Evolutionary conservation across 1,140 invertebrate species (phyloP), one percentile per base, ranked within the genome.

Genomic region (Lepidostoma basale): DNA sequence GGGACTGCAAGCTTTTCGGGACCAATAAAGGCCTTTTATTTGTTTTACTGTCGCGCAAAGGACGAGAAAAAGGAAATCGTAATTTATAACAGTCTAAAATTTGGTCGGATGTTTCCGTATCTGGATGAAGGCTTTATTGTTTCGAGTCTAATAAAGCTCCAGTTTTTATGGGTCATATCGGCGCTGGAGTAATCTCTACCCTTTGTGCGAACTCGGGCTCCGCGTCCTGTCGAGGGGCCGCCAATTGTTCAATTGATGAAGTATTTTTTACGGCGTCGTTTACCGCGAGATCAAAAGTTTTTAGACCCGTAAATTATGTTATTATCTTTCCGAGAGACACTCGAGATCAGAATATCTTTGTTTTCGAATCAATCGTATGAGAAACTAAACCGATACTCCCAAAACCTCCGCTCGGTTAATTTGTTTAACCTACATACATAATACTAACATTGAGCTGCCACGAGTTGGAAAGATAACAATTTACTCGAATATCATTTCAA

Each of bases 1-100:
- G 14, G 14, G 18, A 12, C 30, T 22, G 9, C 45, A 30, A 33
- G 23, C 8, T 47, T 18, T n/a, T 16, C 12, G 28, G 14, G 28
- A 59, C 14, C 45, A 68, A 71, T 68, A 68, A 71, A 71, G 49
- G 63, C 36, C 52, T 59, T 71, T 71, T 64, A 68, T 71, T 71
- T 68, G 62, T 68, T 67, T 71, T 67, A 67, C 65, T 68, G 69
- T 71, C 69, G 64, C 69, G 65, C 60, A 63, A 66, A 67, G 69
- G 64, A 70, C 62, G 69, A 67, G 69, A 70, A 67, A 70, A 71
- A 67, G 69, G 69, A 66, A 71, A 71, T 71, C 69, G 69, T 70
- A 67, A 70, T 70, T 70, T 70, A 70, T 70, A 70, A 70, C 62
- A 59, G 45, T 63, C 69, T 70, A 70, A 70, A 70, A 67, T 69